Percentiles rank a stretch among this genome's conserved stretches.
Evolutionary conservation across 2,888 invertebrate genomes (phyloP).

Genomic region (Cryptosula pallasiana): DNA sequence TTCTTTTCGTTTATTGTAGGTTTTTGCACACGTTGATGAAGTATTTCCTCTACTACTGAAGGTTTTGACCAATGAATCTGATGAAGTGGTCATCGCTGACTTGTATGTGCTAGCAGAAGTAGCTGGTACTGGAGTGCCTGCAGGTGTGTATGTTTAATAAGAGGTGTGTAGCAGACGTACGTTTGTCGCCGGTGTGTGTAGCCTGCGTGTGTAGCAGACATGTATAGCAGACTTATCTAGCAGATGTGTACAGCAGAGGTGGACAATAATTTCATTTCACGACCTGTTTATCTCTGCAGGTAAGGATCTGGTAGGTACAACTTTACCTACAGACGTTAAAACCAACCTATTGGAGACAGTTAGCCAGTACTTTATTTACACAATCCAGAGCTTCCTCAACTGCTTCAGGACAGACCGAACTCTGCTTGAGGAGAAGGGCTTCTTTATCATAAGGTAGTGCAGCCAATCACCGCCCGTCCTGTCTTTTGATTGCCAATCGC

Average conservation of each 20-base stretch:
- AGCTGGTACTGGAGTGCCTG: conserved; percentile 51
- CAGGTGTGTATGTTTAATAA: too few species aligned
- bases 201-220: too few species aligned
- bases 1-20: conserved; percentile 43
- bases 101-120: conserved; percentile 80
- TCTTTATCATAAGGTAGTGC: conserved; percentile 84
- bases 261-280: too few species aligned
- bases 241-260: too few species aligned
- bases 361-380: conserved; percentile 70
- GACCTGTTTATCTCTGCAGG: too few species aligned
- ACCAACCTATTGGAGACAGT: conserved; percentile 30
- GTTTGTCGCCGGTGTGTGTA: too few species aligned
- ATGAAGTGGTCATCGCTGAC: conserved; percentile 83
- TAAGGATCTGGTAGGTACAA: conserved; percentile 3
- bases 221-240: too few species aligned
- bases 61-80: conserved; percentile 81
- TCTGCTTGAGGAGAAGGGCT: conserved; percentile 82
- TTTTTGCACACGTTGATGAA: conserved; percentile 58
- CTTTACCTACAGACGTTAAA: conserved; percentile 25
- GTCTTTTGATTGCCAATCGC: too few species aligned
- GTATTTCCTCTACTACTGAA: conserved; percentile 68
- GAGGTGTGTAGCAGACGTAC: too few species aligned
- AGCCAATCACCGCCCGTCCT: background rate
- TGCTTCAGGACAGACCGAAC: conserved; percentile 79
- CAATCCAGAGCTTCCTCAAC: conserved; percentile 76